Evolutionary conservation across 1,140 invertebrate species (phyloP).

Genomic region (Calephelis virginiensis): DNA sequence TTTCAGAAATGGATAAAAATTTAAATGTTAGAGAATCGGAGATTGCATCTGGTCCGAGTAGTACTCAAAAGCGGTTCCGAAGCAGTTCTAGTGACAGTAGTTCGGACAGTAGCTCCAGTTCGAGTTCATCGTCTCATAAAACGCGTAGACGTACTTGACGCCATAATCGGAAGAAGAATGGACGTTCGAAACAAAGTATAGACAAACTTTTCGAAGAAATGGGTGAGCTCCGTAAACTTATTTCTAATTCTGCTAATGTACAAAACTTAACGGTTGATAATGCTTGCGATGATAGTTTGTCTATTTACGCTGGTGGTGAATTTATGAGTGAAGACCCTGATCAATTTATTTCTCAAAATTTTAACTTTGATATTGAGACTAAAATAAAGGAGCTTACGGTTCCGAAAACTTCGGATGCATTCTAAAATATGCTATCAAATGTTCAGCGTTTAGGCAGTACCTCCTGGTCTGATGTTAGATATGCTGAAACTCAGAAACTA

Average conservation of each 20-base stretch:
- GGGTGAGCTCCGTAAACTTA: conserved; percentile 2
- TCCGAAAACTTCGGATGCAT: conserved; percentile 22
- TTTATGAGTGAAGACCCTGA: background rate
- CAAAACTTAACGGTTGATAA: background rate
- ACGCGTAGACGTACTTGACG: background rate
- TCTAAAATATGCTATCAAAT: conserved; percentile 29
- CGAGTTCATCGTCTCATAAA: too few relatives aligned
- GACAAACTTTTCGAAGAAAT: background rate
- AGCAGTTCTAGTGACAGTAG: too few relatives aligned
- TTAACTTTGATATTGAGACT: conserved; percentile 28
- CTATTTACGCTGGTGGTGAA: background rate
- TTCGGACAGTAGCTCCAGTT: too few relatives aligned
- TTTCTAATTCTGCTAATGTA: background rate
- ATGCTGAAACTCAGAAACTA: conserved; percentile 34
- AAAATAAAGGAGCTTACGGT: conserved; percentile 28
- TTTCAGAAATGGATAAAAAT: too few relatives aligned
- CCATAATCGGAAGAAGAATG: too few relatives aligned
- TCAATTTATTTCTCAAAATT: background rate
- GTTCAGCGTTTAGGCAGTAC: conserved; percentile 28
- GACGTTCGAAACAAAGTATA: too few relatives aligned
- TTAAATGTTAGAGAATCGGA: too few relatives aligned
- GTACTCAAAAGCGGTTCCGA: too few relatives aligned
- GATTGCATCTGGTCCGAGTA: too few relatives aligned
- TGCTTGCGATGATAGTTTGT: background rate
- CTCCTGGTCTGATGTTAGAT: conserved; percentile 33